Conservation (phyloP, 2,888 invertebrate species). For the Melinaea menophilus region DNA sequence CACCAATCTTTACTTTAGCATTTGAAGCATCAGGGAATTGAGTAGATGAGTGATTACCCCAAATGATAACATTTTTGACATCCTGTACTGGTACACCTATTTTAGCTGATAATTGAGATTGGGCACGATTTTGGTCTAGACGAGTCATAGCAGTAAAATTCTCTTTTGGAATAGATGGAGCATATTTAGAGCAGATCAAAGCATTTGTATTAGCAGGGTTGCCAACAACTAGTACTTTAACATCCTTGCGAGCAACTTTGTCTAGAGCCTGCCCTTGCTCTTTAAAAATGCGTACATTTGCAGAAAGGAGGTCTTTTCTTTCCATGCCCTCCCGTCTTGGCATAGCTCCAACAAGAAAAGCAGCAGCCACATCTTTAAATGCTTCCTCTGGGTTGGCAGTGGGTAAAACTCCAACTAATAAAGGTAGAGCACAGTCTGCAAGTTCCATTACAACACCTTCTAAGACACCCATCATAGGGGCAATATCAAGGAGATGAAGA, state of each 20-base stretch:
- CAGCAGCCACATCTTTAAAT: constrained; percentile 97
- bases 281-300: constrained; percentile 99
- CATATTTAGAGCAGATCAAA: constrained; percentile 95
- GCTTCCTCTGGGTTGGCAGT: constrained; percentile 93
- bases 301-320: constrained; percentile 96
- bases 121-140: constrained; percentile 98
- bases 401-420: constrained; percentile 89
- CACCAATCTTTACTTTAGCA: constrained; percentile 79
- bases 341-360: constrained; percentile 98
- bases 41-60: constrained; percentile 99
- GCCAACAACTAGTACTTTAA: constrained; percentile 97
- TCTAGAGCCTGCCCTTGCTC: constrained; percentile 97
- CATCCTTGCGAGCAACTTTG: constrained; percentile 91
- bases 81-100: constrained; percentile 82
- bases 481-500: constrained; percentile 95
- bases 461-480: constrained; percentile 97
- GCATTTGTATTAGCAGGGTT: constrained; percentile 99
- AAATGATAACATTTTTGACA: constrained; percentile 95
- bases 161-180: constrained; percentile 95
- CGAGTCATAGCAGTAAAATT: constrained; percentile 99
- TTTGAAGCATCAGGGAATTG: constrained; percentile 96
- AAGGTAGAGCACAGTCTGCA: constrained; percentile 95
- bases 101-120: constrained; percentile 89
- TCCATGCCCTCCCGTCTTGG: constrained; percentile 98
- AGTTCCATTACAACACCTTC: constrained; percentile 99